Percentiles rank a stretch among this genome's conserved stretches.
These are phyloP conservation scores for Bolborhynchus lineola DNA, from an alignment of 2,113 vertebrate species.

Conservation along the genomic window DNA sequence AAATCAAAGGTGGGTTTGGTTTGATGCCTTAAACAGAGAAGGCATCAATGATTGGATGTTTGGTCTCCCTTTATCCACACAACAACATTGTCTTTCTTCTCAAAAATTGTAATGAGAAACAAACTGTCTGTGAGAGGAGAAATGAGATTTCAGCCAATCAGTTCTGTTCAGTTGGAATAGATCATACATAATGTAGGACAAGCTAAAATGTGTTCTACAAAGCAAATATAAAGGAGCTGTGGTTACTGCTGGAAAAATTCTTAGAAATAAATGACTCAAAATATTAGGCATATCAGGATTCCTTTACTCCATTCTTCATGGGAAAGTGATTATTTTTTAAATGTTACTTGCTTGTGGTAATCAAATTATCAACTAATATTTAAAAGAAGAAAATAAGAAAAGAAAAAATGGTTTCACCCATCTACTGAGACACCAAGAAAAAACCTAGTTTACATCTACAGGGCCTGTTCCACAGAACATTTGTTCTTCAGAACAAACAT, in stretches of 20 bases:
- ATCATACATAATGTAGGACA: background rate
- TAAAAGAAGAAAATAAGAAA: background rate
- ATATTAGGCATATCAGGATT: background rate
- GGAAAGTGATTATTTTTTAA: background rate
- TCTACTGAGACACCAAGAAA: background rate
- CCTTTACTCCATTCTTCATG: background rate
- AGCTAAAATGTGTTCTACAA: background rate
- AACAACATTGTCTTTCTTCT: background rate
- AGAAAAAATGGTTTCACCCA: background rate
- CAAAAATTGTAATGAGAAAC: background rate
- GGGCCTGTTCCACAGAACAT: background rate
- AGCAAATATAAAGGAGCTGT: background rate
- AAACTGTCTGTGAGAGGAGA: background rate
- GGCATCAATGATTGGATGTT: background rate
- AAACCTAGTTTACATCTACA: background rate
- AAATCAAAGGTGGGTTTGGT: background rate
- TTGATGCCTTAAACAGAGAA: background rate
- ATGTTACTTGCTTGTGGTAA: accelerated
- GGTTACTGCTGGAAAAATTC: background rate
- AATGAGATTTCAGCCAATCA: background rate
- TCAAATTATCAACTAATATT: background rate
- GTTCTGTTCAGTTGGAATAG: accelerated
- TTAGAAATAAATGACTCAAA: background rate
- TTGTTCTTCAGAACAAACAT: background rate
- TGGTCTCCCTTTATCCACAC: background rate